These are phyloP conservation scores for Enteromius anoplus DNA, from an alignment of 2,797 vertebrate species.

Conservation along the genomic window DNA sequence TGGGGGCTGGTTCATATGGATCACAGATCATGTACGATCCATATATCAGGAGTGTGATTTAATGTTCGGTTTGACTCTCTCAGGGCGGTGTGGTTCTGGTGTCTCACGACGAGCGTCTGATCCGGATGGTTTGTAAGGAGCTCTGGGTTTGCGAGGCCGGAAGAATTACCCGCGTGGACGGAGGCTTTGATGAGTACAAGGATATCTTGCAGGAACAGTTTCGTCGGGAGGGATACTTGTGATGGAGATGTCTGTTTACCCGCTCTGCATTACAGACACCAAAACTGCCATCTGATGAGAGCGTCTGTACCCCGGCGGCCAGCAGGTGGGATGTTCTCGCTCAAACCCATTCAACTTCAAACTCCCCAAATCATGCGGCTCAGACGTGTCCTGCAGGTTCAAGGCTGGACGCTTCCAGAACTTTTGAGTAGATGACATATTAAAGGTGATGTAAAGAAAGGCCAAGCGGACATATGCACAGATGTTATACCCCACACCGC, in stretches of 20 bases:
- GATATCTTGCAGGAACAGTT: conserved; percentile 96
- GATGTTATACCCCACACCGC: conserved; percentile 8
- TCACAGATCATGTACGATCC: too few species aligned
- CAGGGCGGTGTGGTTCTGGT: conserved; percentile 94
- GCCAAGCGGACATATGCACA: conserved; percentile 5
- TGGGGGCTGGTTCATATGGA: too few species aligned
- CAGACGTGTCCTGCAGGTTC: background rate
- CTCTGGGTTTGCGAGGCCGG: conserved; percentile 92
- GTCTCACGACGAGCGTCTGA: conserved; percentile 94
- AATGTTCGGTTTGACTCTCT: background rate
- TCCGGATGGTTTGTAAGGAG: conserved; percentile 92
- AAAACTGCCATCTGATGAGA: conserved; percentile 45
- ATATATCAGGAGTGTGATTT: too few species aligned
- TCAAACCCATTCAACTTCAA: conserved; percentile 3
- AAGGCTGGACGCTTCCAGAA: background rate
- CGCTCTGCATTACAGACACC: conserved; percentile 30
- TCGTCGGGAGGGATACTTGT: conserved; percentile 93
- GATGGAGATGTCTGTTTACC: conserved; percentile 60
- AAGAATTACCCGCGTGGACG: conserved; percentile 84
- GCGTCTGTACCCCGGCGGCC: background rate
- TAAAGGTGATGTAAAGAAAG: conserved; percentile 7
- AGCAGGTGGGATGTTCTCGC: conserved; percentile 15
- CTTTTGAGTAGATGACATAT: conserved; percentile 12
- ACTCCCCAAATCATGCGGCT: background rate
- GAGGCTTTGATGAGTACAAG: conserved; percentile 95